Evolutionary conservation across 2,888 invertebrate species (phyloP).

Genomic region (Ormyrus thymus): DNA sequence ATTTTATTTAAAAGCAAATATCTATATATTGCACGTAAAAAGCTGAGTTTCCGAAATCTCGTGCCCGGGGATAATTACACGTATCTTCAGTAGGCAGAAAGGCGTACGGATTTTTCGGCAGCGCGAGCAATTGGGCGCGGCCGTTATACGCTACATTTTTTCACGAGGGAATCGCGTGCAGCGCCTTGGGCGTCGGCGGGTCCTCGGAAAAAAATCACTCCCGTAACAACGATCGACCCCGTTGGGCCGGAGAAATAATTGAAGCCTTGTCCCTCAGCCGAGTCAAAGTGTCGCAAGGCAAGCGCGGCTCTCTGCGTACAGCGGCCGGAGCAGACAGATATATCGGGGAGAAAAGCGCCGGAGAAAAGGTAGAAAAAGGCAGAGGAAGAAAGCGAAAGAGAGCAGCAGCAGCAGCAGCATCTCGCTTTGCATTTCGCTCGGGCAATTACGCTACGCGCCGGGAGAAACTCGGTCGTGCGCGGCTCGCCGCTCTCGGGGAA

Average conservation of each 20-base stretch:
- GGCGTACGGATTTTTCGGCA: no score
- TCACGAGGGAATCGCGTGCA: background rate
- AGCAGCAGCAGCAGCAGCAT: constrained; percentile 10
- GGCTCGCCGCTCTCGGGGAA: constrained; percentile 20
- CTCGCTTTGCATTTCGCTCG: constrained; percentile 28
- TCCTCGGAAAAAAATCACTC: background rate
- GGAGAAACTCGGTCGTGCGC: constrained; percentile 53
- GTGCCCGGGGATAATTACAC: no score
- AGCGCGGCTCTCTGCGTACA: constrained; percentile 1
- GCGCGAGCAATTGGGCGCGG: no score
- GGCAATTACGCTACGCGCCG: constrained; percentile 41
- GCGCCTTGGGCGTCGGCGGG: background rate
- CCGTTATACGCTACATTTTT: no score
- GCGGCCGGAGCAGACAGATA: background rate
- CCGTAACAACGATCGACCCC: background rate
- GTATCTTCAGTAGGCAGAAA: no score
- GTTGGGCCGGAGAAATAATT: constrained; percentile 12
- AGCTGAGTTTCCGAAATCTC: no score
- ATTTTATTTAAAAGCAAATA: no score
- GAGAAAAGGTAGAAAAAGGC: constrained; percentile 50
- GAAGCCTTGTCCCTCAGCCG: background rate
- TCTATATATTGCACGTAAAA: no score
- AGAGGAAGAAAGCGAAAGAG: constrained; percentile 52
- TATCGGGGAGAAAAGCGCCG: constrained; percentile 10
- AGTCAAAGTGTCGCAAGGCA: constrained; percentile 18